Evolutionary conservation across 2,797 vertebrate species (phyloP).

Genomic region (Amphiprion clarkii): DNA sequence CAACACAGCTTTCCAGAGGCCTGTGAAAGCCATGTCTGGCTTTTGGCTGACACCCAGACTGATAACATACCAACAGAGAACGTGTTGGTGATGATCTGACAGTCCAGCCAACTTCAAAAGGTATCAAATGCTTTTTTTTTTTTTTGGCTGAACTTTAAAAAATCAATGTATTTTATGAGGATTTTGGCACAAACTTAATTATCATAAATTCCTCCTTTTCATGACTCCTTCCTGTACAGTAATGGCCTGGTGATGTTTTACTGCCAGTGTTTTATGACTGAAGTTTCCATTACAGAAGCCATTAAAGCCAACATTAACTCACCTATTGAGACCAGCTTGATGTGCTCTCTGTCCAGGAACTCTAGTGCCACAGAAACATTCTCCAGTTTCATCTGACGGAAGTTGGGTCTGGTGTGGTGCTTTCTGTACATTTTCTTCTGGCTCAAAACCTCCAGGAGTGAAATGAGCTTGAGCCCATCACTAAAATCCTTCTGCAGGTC

Average conservation of each 20-base stretch:
- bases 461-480: constrained; percentile 94
- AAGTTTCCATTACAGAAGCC: not conserved
- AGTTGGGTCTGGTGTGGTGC: constrained; percentile 92
- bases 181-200: not conserved
- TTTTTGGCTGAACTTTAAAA: not conserved
- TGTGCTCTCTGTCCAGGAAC: constrained; percentile 94
- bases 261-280: not conserved
- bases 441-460: constrained; percentile 94
- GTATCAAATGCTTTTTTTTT: not conserved
- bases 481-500: constrained; percentile 94
- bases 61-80: constrained; percentile 33
- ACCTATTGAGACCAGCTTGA: constrained; percentile 97
- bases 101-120: not conserved
- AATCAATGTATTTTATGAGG: not conserved
- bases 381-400: constrained; percentile 97
- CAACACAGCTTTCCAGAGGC: constrained; percentile 42
- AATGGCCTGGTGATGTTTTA: not conserved
- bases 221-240: constrained; percentile 11
- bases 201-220: not conserved
- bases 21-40: constrained; percentile 35
- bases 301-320: constrained; percentile 58
- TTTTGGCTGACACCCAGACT: constrained; percentile 41
- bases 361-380: constrained; percentile 96
- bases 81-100: constrained; percentile 25
- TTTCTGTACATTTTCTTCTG: constrained; percentile 99